These are phyloP conservation scores for Muscidifurax raptorellus DNA, from an alignment of 1,140 invertebrate genomes.

Conservation along the genomic window DNA sequence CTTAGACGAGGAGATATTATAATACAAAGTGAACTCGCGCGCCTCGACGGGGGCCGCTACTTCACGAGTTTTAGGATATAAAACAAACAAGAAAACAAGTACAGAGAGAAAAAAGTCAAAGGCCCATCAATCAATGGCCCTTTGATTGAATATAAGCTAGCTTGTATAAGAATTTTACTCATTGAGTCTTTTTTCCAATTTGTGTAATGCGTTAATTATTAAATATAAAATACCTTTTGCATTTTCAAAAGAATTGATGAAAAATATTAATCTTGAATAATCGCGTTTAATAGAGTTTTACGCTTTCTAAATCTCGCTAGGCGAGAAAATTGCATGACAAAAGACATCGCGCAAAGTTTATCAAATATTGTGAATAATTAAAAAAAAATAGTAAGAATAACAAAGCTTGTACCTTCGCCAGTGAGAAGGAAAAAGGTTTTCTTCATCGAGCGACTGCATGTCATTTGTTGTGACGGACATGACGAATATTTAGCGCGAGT, in stretches of 20 bases:
- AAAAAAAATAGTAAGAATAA: background rate
- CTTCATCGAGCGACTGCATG: background rate
- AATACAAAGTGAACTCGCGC: background rate
- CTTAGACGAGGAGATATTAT: background rate
- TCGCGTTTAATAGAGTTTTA: background rate
- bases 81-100: background rate
- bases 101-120: background rate
- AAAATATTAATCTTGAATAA: background rate
- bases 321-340: background rate
- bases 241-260: background rate
- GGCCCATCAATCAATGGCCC: too few relatives aligned
- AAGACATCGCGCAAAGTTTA: background rate
- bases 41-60: background rate
- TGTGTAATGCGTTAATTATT: constrained; percentile 1
- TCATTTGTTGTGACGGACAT: constrained; percentile 14
- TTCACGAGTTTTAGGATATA: background rate
- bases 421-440: background rate
- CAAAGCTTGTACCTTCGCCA: background rate
- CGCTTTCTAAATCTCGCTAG: background rate
- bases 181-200: constrained; percentile 3
- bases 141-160: background rate
- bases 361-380: background rate
- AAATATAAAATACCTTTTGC: constrained; percentile 9
- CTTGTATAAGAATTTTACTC: background rate
- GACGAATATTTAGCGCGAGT: background rate